phyloP scores from a whole-genome alignment of 2,888 invertebrate species.

The Scaptomyza tumidula region DNA sequence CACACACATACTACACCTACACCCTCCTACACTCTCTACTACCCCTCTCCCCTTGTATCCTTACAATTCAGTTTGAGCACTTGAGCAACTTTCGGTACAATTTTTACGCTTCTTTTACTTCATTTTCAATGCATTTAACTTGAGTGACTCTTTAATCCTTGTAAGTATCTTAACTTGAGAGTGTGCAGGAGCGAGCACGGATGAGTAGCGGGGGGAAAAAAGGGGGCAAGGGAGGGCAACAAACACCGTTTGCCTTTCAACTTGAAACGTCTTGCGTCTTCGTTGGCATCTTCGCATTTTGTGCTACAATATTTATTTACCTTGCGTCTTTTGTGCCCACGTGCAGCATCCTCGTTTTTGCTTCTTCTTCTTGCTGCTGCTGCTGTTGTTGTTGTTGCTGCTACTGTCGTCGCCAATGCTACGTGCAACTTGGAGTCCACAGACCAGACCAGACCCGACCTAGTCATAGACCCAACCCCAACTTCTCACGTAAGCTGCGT shows the following conservation, averaged over 20 bases:
- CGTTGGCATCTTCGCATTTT: constrained; percentile 50
- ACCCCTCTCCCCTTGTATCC: neutral
- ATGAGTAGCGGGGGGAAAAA: neutral
- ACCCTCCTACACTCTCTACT: neutral
- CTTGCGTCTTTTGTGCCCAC: constrained; percentile 81
- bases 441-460: constrained; percentile 20
- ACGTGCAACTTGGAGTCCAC: constrained; percentile 50
- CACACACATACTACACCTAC: constrained; percentile 31
- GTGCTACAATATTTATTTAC: constrained; percentile 81
- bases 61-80: constrained; percentile 20
- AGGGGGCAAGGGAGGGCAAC: constrained; percentile 21
- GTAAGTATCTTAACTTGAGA: constrained; percentile 80
- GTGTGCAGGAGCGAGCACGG: constrained; percentile 13
- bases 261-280: constrained; percentile 20
- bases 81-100: constrained; percentile 63
- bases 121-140: constrained; percentile 84
- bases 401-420: constrained; percentile 67
- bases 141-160: constrained; percentile 84
- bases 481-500: constrained; percentile 20
- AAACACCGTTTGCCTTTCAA: constrained; percentile 48
- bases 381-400: constrained; percentile 12
- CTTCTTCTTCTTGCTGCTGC: neutral
- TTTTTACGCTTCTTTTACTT: constrained; percentile 82
- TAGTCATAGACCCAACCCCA: constrained; percentile 10
- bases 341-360: constrained; percentile 56